phyloP scores from a whole-genome alignment of 1,140 invertebrate genomes.

The Acyrthosiphon pisum region DNA sequence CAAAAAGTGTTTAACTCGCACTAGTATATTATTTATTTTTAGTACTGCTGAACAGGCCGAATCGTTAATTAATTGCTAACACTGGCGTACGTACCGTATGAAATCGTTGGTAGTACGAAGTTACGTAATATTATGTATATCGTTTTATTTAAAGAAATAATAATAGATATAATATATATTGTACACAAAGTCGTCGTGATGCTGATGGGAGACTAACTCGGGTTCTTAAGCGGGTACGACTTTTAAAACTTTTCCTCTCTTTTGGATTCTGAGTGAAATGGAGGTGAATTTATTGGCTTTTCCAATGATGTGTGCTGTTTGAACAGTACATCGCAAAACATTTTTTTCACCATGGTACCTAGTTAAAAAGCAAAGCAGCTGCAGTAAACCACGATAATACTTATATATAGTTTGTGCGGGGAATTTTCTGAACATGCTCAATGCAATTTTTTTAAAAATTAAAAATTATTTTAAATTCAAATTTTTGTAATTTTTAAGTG shows the following conservation, averaged over 20 bases:
- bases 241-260: background rate
- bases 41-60: too few species aligned
- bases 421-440: background rate
- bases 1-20: too few species aligned
- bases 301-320: conserved; percentile 6
- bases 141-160: background rate
- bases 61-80: background rate
- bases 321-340: background rate
- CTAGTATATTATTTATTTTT: too few species aligned
- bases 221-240: background rate
- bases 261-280: background rate
- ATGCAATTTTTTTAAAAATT: background rate
- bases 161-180: background rate
- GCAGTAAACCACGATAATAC: background rate
- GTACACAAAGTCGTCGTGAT: too few species aligned
- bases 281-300: background rate
- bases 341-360: background rate
- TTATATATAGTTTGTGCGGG: background rate
- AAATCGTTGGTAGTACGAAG: background rate
- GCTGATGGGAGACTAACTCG: background rate
- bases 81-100: background rate
- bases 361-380: background rate
- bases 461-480: too few species aligned
- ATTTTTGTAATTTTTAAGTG: background rate
- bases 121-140: background rate